A percentile compares a stretch with the other conserved stretches of the same genome.
These are phyloP conservation scores for Tachysurus fulvidraco DNA, from an alignment of 2,113 vertebrate genomes.

Conservation along the genomic window DNA sequence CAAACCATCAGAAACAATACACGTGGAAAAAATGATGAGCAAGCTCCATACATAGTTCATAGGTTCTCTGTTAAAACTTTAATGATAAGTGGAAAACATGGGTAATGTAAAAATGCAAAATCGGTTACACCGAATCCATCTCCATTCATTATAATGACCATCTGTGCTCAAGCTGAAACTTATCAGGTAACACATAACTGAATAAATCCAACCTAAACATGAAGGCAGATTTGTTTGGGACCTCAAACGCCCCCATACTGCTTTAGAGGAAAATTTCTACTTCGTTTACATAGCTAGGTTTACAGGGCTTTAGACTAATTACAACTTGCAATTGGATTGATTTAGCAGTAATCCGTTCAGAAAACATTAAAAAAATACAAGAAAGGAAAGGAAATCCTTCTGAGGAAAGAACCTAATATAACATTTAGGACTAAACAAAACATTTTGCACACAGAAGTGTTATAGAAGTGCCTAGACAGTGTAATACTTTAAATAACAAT, in stretches of 20 bases:
- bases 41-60: not conserved
- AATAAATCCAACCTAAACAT: slow-evolving; percentile 70
- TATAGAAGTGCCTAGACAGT: not conserved
- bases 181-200: slow-evolving; percentile 63
- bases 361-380: slow-evolving; percentile 53
- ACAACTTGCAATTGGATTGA: slow-evolving; percentile 60
- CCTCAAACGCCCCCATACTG: slow-evolving; percentile 56
- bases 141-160: slow-evolving; percentile 40
- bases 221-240: slow-evolving; percentile 60
- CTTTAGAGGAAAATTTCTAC: slow-evolving; percentile 63
- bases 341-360: slow-evolving; percentile 59
- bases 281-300: slow-evolving; percentile 68
- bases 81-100: not conserved
- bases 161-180: slow-evolving; percentile 60
- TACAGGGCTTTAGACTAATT: slow-evolving; percentile 65
- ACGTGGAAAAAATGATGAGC: not conserved
- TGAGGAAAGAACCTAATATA: not conserved
- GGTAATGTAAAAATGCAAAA: not conserved
- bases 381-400: slow-evolving; percentile 27
- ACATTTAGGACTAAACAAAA: not conserved
- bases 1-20: not conserved
- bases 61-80: not conserved
- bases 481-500: not conserved
- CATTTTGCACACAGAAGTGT: not conserved
- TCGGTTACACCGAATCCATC: not conserved